Base-by-base conservation (phyloP, 2,797 vertebrate genomes). In the Crenichthys baileyi region DNA sequence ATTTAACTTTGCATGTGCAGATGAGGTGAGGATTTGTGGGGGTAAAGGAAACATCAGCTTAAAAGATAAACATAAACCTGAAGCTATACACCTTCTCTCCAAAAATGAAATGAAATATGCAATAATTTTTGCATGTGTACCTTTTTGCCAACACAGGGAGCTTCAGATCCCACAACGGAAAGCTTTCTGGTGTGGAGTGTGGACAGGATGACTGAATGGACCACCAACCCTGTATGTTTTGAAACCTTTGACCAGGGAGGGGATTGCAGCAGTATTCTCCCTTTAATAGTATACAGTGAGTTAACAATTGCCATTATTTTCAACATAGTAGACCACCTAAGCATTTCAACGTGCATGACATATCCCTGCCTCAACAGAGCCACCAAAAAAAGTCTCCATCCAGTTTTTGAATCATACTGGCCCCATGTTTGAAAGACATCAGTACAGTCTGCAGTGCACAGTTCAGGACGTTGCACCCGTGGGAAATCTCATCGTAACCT, bases 241-340 rank as follows among this genome's bases (percentile, higher is more conserved):
- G 76, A 76, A 0, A 0, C 80, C 0, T 13, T 29, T 26, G 86
- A 92, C 0, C 3, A 31, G 0, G 50, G 2, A 44, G 88, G 77
- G 0, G 2, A 0, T 0, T 93, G 92, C 31, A 0, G 73, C 1
- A 29, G 44, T 0, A 2, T 9, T 0, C 77, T 88, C 2, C 20
- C 83, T 26, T 7, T 92, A 1, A 82, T 44, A 1, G 87, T 94
- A 44, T 95, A 93, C 83, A 87, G 94, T 95, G 83, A 93, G 94
- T 93, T 41, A 0, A 56, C 2, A n/a, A 1, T 72, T 70, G 31
- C 4, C 7, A 60, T 22, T 56, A 50, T 60, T 16, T 60, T 60
- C 63, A 11, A 63, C 13, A 20, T 67, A 11, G 36, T 12, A 53
- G 12, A 48, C 67, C 36, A 48, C 3, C 0, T 13, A 48, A 65